phyloP scores from a whole-genome alignment of 2,113 vertebrate species.

The human (Homo sapiens) region GRCh38 chr5:106523001-106523500 shows the following conservation, averaged over 20 bases:
- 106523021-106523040: not conserved
- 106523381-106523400: constrained; percentile 50
- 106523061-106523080: not conserved
- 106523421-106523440: constrained; percentile 18
- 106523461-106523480: not conserved
- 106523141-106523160: not conserved
- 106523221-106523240: not conserved
- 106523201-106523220: not conserved
- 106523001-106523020: not conserved
- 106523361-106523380: constrained; percentile 32
- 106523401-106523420: constrained; percentile 32
- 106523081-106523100: not conserved
- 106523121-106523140: not conserved
- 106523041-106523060: not conserved
- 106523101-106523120: not conserved
- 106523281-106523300: not conserved
- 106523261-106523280: not conserved
- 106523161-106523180: not conserved
- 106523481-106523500: not conserved
- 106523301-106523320: not conserved
- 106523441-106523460: constrained; percentile 15
- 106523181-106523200: constrained; percentile 53
- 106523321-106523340: constrained; percentile 19
- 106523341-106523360: constrained; percentile 28
- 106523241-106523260: not conserved